Evolutionary conservation across 2,113 vertebrate genomes (phyloP), one percentile per base, ranked within the genome.

Genomic region (Holacanthus passer): DNA sequence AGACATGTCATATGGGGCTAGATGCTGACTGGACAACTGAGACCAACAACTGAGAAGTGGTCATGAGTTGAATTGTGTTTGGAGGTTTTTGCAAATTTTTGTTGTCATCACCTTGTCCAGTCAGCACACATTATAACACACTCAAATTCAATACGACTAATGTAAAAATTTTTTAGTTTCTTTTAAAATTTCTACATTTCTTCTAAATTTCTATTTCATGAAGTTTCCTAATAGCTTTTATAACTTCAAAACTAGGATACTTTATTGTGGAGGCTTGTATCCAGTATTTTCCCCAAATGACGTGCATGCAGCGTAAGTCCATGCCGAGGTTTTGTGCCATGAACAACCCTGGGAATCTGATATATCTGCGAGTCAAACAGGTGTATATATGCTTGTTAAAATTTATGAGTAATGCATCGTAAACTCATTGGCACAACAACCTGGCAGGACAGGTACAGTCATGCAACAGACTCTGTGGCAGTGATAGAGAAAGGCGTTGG

Each of bases 381-480:
- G 53, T 55, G 53, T 55, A 37, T 47, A 19, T 41, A 39, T 41
- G 37, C 82, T 77, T 31, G 53, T 84, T 64, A 82, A 83, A 87
- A 77, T 27, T 32, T 37, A 63, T 79, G 53, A 73, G 56, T 41
- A 66, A 80, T 55, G 31, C 32, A 22, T 53, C 31, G 52, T 14
- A 43, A 74, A 64, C 53, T 62, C 17, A 52, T 31, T 53, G 87
- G 64, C 89, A 88, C 88, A 85, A 47, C 20, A 83, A 81, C 88
- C 86, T 63, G 89, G 87, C 74, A 41, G 87, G 79, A 87, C 89
- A 79, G 73, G 80, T 83, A 75, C 62, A 81, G 79, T 89, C 91
- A 91, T 89, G 90, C 89, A 91, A 55, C 79, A 84, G 37, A 79
- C 83, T 77, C 55, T 48, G 69, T 73, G 81, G 79, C 78, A 32